phyloP scores from a whole-genome alignment of 2,113 vertebrate genomes.

The Lota lota region DNA sequence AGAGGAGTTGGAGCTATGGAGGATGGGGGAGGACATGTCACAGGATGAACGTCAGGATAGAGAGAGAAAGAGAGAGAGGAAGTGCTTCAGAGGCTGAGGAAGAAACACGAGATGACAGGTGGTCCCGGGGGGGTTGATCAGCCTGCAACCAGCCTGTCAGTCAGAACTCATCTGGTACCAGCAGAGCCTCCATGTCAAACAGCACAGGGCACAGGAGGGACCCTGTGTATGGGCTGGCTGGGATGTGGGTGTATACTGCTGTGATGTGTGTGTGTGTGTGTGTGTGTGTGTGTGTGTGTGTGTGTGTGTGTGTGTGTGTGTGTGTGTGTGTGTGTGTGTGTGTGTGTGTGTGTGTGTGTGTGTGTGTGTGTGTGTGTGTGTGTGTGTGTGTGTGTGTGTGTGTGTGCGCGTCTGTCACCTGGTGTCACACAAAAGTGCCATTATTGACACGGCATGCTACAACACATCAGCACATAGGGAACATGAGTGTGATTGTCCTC shows the following conservation, averaged over 20 bases:
- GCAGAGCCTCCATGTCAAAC: conserved; percentile 66
- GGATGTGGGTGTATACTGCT: neutral
- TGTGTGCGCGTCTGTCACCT: too few species aligned
- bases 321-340: too few species aligned
- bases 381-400: too few species aligned
- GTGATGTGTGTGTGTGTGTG: too few species aligned
- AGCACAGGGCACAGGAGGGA: conserved; percentile 50
- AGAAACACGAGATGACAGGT: conserved; percentile 74
- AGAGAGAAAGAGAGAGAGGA: conserved; percentile 48
- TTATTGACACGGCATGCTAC: too few species aligned
- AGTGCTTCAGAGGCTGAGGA: conserved; percentile 69
- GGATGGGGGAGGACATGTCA: conserved; percentile 33
- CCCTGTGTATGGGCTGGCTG: conserved; percentile 28
- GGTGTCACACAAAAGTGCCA: too few species aligned
- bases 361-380: too few species aligned
- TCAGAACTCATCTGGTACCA: conserved; percentile 67
- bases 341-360: too few species aligned
- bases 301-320: too few species aligned
- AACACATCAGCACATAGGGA: too few species aligned
- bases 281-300: too few species aligned
- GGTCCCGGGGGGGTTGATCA: conserved; percentile 72
- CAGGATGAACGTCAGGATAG: neutral
- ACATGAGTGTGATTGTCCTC: too few species aligned
- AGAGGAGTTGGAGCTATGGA: conserved; percentile 6
- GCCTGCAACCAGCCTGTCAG: conserved; percentile 71